Percentiles rank a stretch among this genome's conserved stretches.
These are phyloP conservation scores for Vidua chalybeata DNA, from an alignment of 2,113 vertebrate genomes.

Conservation along the genomic window DNA sequence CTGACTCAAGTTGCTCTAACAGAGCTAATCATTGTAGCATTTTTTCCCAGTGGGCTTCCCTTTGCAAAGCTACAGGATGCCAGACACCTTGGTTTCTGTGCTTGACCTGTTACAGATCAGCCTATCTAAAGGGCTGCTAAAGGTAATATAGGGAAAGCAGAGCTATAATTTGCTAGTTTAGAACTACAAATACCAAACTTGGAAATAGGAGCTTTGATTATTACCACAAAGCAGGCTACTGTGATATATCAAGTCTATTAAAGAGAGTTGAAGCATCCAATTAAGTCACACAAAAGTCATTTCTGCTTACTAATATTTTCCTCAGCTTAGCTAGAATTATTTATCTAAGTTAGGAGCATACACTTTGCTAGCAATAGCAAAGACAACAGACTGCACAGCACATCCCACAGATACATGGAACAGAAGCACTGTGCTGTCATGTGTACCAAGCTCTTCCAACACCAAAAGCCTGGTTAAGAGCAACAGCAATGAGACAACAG, in stretches of 20 bases:
- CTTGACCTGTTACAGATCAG: not conserved
- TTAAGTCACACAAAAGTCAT: not conserved
- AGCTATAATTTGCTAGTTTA: not conserved
- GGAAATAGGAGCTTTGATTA: not conserved
- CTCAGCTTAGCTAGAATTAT: not conserved
- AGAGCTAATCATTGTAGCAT: not conserved
- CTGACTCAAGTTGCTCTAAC: not conserved
- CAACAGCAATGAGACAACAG: not conserved
- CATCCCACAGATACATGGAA: not conserved
- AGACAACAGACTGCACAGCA: not conserved
- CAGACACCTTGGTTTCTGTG: not conserved
- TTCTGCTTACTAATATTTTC: not conserved
- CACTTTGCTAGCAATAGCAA: not conserved
- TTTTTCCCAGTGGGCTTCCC: not conserved
- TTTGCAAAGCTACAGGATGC: not conserved
- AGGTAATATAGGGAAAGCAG: not conserved
- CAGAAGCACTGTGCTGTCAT: not conserved
- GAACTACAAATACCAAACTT: not conserved
- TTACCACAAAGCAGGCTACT: not conserved
- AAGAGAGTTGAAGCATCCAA: not conserved
- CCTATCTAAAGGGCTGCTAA: not conserved
- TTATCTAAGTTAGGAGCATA: not conserved
- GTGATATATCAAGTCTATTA: not conserved
- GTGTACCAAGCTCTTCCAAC: not conserved
- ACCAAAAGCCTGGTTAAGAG: not conserved